phyloP scores from a whole-genome alignment of 2,113 vertebrate species.

The Forbesichthys papilliferus region DNA sequence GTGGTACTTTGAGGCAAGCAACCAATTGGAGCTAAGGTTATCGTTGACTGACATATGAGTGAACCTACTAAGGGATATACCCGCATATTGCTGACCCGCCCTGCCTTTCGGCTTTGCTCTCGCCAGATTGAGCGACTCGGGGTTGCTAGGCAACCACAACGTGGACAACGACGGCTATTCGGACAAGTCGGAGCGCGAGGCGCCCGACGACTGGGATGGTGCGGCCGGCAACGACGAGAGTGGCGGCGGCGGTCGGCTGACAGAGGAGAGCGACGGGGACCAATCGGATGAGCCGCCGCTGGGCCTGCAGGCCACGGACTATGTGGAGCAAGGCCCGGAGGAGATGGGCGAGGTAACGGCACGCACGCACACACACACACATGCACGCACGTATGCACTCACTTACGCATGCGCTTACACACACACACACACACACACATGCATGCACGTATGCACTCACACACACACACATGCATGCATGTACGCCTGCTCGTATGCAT shows the following conservation, averaged over 20 bases:
- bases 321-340: conserved; percentile 87
- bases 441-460: too few species aligned
- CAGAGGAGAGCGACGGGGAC: conserved; percentile 86
- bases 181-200: conserved; percentile 90
- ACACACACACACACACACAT: too few species aligned
- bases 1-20: too few species aligned
- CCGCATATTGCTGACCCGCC: conserved; percentile 6
- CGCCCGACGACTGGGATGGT: conserved; percentile 82
- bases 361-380: too few species aligned
- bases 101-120: conserved; percentile 15
- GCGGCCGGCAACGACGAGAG: conserved; percentile 76
- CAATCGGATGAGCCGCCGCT: conserved; percentile 82
- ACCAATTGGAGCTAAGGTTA: too few species aligned
- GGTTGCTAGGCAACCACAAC: conserved; percentile 79
- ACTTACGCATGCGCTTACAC: too few species aligned
- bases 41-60: too few species aligned
- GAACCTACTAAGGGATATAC: neutral
- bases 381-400: too few species aligned
- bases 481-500: too few species aligned
- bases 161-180: conserved; percentile 90
- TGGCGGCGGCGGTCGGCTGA: conserved; percentile 81
- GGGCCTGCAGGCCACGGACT: conserved; percentile 79
- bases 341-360: conserved; percentile 89
- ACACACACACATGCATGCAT: too few species aligned
- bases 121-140: conserved; percentile 82